phyloP scores from a whole-genome alignment of 2,888 invertebrate species.

The Perithous albicinctus region DNA sequence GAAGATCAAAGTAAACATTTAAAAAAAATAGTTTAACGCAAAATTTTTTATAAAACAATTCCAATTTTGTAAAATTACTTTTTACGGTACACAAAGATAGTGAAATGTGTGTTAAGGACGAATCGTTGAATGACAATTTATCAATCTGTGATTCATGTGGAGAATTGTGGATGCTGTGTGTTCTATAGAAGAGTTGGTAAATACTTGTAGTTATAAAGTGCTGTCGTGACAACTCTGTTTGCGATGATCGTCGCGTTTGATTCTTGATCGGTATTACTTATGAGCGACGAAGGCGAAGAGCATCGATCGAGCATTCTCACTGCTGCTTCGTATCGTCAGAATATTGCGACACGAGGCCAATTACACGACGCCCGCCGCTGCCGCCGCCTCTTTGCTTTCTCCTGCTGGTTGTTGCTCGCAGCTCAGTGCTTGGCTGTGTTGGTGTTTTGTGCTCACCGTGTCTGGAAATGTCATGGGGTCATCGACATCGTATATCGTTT shows the following conservation, averaged over 20 bases:
- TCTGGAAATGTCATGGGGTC: slow-evolving; percentile 82
- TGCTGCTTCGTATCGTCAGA: slow-evolving; percentile 45
- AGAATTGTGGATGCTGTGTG: not conserved
- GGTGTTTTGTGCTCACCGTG: slow-evolving; percentile 16
- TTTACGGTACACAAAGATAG: too few relatives aligned
- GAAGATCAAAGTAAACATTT: too few relatives aligned
- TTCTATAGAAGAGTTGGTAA: not conserved
- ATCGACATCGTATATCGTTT: slow-evolving; percentile 72
- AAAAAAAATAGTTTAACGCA: too few relatives aligned
- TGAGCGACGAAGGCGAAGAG: slow-evolving; percentile 9
- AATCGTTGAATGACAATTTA: not conserved
- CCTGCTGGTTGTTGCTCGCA: slow-evolving; percentile 70
- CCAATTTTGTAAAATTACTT: too few relatives aligned
- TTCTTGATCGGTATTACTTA: not conserved
- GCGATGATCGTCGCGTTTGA: not conserved
- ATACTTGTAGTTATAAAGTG: too few relatives aligned
- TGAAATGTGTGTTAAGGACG: not conserved
- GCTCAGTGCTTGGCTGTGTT: not conserved
- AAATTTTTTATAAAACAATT: too few relatives aligned
- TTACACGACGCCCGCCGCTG: slow-evolving; percentile 78
- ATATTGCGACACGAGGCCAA: slow-evolving; percentile 77
- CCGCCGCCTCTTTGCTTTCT: slow-evolving; percentile 79
- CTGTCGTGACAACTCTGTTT: not conserved
- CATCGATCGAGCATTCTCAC: slow-evolving; percentile 15
- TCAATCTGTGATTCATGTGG: not conserved